These are phyloP conservation scores for Probaryconus sp. DNA, from an alignment of 1,140 invertebrate species.

Conservation along the genomic window DNA sequence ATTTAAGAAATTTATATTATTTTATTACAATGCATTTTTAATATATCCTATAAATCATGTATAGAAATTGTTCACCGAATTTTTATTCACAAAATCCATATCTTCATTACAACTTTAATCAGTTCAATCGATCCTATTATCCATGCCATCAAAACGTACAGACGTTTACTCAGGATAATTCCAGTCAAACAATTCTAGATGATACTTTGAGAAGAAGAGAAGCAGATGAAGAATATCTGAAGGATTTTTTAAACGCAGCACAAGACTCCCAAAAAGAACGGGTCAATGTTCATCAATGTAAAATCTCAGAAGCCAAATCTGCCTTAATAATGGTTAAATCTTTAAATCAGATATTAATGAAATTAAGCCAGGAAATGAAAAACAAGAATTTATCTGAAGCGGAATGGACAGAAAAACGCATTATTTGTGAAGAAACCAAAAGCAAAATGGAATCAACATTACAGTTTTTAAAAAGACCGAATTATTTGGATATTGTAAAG, in stretches of 20 bases:
- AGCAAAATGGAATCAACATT: constrained; percentile 74
- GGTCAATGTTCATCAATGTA: background rate
- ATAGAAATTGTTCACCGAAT: constrained; percentile 20
- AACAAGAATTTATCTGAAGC: constrained; percentile 74
- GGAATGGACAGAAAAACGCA: constrained; percentile 79
- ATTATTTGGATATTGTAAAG: constrained; percentile 74
- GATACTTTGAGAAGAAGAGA: constrained; percentile 47
- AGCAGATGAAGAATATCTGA: constrained; percentile 62
- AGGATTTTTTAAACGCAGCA: constrained; percentile 58
- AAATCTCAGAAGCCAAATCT: constrained; percentile 70
- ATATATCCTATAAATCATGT: constrained; percentile 32
- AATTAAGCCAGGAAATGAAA: constrained; percentile 73
- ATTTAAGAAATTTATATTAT: constrained; percentile 21
- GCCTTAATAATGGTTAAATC: constrained; percentile 66
- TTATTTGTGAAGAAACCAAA: constrained; percentile 75
- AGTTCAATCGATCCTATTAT: constrained; percentile 10
- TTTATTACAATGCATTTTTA: constrained; percentile 56
- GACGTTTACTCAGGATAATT: constrained; percentile 21
- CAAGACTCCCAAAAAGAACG: constrained; percentile 26
- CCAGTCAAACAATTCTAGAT: constrained; percentile 10
- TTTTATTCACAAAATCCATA: constrained; percentile 18
- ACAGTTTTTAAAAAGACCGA: constrained; percentile 71
- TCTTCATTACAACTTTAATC: background rate
- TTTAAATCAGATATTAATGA: constrained; percentile 75
- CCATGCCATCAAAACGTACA: constrained; percentile 9